These are phyloP conservation scores for Conger conger DNA, from an alignment of 2,113 vertebrate species.

Conservation along the genomic window DNA sequence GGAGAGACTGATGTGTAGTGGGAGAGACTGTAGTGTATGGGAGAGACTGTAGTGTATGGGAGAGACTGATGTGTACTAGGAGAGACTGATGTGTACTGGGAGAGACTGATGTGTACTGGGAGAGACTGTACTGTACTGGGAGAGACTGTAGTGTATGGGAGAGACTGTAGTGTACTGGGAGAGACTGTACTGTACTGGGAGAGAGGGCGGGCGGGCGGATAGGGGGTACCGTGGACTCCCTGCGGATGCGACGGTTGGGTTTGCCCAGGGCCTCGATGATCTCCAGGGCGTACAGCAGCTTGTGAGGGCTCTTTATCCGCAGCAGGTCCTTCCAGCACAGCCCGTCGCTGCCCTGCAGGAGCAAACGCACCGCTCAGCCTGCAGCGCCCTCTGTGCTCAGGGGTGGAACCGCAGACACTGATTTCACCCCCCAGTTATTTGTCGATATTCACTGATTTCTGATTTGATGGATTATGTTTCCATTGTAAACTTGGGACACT, in stretches of 20 bases:
- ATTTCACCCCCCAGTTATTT: neutral
- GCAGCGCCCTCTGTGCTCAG: neutral
- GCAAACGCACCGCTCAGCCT: neutral
- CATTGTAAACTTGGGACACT: too few species aligned
- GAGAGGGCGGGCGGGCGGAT: too few species aligned
- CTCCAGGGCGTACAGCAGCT: slow-evolving; percentile 94
- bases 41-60: neutral
- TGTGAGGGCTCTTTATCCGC: slow-evolving; percentile 95
- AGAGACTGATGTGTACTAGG: too few species aligned
- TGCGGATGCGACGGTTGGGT: slow-evolving; percentile 92
- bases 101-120: too few species aligned
- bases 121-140: neutral
- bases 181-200: neutral
- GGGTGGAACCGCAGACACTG: neutral
- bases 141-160: neutral
- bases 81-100: too few species aligned
- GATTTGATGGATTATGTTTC: too few species aligned
- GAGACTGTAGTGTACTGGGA: neutral
- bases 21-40: neutral
- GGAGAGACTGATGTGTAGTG: too few species aligned
- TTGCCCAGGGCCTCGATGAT: slow-evolving; percentile 97
- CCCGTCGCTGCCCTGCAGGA: slow-evolving; percentile 79
- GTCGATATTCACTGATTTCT: too few species aligned
- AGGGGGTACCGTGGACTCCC: slow-evolving; percentile 86
- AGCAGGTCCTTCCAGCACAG: slow-evolving; percentile 96